Conservation (phyloP, 2,888 invertebrate genomes). For the Brachycybe producta region DNA sequence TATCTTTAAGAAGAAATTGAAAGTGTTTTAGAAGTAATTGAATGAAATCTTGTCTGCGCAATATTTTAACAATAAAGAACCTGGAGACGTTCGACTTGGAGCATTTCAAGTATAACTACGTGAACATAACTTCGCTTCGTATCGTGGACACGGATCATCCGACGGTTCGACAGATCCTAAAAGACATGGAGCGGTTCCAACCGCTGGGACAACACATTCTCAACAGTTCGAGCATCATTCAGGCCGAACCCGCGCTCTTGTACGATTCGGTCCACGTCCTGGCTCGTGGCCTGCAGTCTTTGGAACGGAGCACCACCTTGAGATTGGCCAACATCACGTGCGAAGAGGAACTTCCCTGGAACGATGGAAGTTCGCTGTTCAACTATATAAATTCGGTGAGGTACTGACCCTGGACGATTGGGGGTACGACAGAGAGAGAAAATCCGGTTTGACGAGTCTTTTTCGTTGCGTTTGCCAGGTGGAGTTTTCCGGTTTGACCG, state of each 20-base stretch:
- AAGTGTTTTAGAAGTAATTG: no score
- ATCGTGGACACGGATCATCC: constrained; percentile 61
- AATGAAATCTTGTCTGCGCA: no score
- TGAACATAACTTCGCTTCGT: constrained; percentile 89
- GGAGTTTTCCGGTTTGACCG: constrained; percentile 71
- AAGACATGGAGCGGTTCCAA: constrained; percentile 77
- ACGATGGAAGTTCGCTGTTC: constrained; percentile 58
- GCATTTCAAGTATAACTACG: constrained; percentile 84
- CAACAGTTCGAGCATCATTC: constrained; percentile 17
- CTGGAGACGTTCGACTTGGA: constrained; percentile 75
- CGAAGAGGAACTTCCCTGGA: constrained; percentile 63
- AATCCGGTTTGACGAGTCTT: not conserved
- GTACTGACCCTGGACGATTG: not conserved
- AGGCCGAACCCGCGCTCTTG: constrained; percentile 75
- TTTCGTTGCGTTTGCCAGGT: constrained; percentile 51
- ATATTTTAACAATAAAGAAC: constrained; percentile 58
- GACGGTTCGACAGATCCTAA: constrained; percentile 58
- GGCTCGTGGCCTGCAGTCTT: constrained; percentile 58
- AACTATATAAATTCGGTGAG: constrained; percentile 60
- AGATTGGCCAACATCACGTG: constrained; percentile 48
- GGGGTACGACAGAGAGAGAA: no score
- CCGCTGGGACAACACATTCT: constrained; percentile 35
- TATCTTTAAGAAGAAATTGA: not conserved
- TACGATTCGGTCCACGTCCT: constrained; percentile 76
- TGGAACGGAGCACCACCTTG: constrained; percentile 54